Percentiles rank a stretch among this genome's conserved stretches.
These are phyloP conservation scores for Mythimna lalbum DNA, from an alignment of 2,888 invertebrate species.

Conservation along the genomic window DNA sequence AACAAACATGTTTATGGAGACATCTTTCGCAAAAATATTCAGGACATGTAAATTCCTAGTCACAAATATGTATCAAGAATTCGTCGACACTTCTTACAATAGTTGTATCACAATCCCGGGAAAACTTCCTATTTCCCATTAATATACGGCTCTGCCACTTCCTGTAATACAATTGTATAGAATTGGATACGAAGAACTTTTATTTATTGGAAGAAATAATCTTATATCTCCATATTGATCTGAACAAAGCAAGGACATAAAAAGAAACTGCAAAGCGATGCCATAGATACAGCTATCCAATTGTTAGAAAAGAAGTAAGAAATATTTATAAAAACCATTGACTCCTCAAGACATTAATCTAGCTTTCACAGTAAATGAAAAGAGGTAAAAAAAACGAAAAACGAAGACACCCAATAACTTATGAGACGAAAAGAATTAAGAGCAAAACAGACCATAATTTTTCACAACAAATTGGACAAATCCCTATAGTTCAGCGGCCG, in stretches of 20 bases:
- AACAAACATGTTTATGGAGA: slow-evolving; percentile 42
- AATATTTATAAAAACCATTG: slow-evolving; percentile 8
- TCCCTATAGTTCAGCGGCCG: slow-evolving; percentile 73
- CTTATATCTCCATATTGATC: slow-evolving; percentile 33
- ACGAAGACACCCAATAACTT: slow-evolving; percentile 39
- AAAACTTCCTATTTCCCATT: slow-evolving; percentile 34
- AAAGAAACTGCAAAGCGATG: slow-evolving; percentile 10
- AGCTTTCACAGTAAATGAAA: slow-evolving; percentile 23
- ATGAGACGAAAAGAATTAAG: slow-evolving; percentile 59
- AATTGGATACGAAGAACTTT: slow-evolving; percentile 24
- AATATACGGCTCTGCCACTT: slow-evolving; percentile 22
- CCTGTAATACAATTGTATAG: slow-evolving; percentile 25
- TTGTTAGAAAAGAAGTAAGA: not conserved
- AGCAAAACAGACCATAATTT: slow-evolving; percentile 53
- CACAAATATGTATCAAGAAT: slow-evolving; percentile 53
- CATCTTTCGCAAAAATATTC: slow-evolving; percentile 39
- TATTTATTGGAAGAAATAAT: slow-evolving; percentile 40
- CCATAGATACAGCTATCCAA: slow-evolving; percentile 26
- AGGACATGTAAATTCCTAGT: slow-evolving; percentile 9
- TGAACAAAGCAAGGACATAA: slow-evolving; percentile 27
- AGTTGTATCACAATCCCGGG: slow-evolving; percentile 21
- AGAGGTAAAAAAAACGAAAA: slow-evolving; percentile 18
- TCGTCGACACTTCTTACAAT: slow-evolving; percentile 24
- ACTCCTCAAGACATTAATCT: slow-evolving; percentile 28
- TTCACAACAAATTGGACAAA: slow-evolving; percentile 68